Evolutionary conservation across 1,140 invertebrate species (phyloP).

Genomic region (Pachypeltis micranthus): DNA sequence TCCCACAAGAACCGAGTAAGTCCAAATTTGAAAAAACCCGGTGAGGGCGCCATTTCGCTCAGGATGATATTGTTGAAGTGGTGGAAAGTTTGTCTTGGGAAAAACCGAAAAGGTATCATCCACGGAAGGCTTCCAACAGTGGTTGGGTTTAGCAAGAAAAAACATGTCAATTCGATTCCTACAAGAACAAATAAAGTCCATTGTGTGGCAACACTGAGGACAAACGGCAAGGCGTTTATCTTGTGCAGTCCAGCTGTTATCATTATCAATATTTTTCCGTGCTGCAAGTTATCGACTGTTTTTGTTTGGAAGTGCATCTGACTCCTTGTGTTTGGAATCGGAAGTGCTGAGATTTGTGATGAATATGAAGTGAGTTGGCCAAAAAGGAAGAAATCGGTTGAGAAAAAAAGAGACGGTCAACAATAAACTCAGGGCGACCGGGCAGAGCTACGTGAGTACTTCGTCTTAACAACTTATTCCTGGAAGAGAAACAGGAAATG

Average conservation of each 20-base stretch:
- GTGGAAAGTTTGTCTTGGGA: no score
- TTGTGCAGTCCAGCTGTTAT: neutral
- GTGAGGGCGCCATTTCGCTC: no score
- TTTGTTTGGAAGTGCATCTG: neutral
- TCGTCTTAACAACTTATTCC: neutral
- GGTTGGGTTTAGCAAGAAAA: no score
- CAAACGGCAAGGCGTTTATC: neutral
- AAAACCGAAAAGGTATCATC: no score
- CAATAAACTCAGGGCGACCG: neutral
- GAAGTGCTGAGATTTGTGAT: neutral
- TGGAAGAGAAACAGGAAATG: neutral
- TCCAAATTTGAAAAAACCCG: no score
- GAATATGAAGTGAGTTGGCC: neutral
- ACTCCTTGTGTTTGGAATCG: neutral
- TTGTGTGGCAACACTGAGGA: neutral
- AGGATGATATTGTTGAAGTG: no score
- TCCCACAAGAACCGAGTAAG: no score
- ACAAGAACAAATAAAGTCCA: neutral
- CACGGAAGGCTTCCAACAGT: no score
- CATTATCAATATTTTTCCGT: neutral
- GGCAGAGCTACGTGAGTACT: neutral
- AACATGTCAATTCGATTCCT: no score
- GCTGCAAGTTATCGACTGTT: neutral
- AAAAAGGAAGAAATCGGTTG: neutral
- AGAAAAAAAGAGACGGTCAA: neutral